A percentile compares a stretch with the other conserved stretches of the same genome.
These are phyloP conservation scores for Ganaspis brasiliensis DNA, from an alignment of 2,888 invertebrate genomes.

Conservation along the genomic window DNA sequence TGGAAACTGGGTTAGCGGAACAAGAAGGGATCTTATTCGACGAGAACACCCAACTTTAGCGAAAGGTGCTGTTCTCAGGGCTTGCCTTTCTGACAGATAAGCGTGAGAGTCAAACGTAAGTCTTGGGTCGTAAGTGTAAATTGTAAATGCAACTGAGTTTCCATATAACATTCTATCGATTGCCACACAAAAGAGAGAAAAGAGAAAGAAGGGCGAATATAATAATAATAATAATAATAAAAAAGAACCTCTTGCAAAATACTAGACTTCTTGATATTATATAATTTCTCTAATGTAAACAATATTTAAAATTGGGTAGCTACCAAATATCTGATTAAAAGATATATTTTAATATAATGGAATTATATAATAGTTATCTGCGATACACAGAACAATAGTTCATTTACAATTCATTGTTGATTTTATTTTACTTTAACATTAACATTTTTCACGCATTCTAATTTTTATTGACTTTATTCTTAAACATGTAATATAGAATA, in stretches of 20 bases:
- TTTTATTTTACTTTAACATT: no score
- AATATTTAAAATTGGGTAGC: neutral
- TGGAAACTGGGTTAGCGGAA: conserved; percentile 62
- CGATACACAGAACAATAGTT: neutral
- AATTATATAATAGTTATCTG: neutral
- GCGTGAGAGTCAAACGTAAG: conserved; percentile 45
- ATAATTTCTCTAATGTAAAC: neutral
- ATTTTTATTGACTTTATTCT: no score
- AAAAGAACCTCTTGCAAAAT: conserved; percentile 16
- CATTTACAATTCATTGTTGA: neutral
- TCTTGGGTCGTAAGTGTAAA: conserved; percentile 53
- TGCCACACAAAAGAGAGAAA: neutral
- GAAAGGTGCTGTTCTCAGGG: conserved; percentile 66
- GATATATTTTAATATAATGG: neutral
- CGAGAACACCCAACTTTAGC: conserved; percentile 48
- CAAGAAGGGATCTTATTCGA: conserved; percentile 49
- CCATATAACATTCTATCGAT: conserved; percentile 15
- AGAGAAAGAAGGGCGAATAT: neutral
- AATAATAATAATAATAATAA: neutral
- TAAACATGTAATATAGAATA: no score
- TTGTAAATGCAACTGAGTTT: conserved; percentile 43
- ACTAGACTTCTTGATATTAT: conserved; percentile 18
- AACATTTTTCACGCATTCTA: no score
- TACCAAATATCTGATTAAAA: conserved; percentile 1
- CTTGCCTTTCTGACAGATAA: conserved; percentile 42